Conservation (phyloP, 2,113 vertebrate species). For the Oostethus manadensis region DNA sequence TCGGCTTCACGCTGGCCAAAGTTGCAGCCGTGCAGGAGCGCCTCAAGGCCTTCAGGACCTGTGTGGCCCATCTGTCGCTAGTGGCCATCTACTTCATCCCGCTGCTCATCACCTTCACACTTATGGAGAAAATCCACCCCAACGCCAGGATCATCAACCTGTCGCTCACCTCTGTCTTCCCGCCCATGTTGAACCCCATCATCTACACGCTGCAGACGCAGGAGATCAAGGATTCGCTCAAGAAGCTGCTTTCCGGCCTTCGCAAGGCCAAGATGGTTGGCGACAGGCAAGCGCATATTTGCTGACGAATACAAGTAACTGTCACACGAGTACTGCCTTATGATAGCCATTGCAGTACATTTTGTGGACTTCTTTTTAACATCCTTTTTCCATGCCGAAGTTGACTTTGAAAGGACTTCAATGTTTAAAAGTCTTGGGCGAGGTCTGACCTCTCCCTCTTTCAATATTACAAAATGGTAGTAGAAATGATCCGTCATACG, state of each 20-base stretch:
- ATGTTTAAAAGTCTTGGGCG: no score
- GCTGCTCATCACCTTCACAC: conserved; percentile 33
- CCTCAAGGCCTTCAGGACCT: conserved; percentile 43
- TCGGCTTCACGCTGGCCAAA: conserved; percentile 37
- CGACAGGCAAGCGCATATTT: no score
- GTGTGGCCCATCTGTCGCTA: conserved; percentile 41
- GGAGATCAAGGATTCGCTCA: conserved; percentile 53
- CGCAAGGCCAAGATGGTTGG: neutral
- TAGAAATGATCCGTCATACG: no score
- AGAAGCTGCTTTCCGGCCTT: neutral
- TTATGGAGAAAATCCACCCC: conserved; percentile 34
- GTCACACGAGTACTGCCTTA: no score
- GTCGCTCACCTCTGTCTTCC: conserved; percentile 53
- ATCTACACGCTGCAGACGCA: conserved; percentile 61
- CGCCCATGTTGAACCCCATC: conserved; percentile 59
- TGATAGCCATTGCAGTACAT: no score
- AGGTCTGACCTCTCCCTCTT: no score
- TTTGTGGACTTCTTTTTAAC: no score
- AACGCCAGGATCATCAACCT: conserved; percentile 62
- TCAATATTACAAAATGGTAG: no score
- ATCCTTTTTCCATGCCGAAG: no score
- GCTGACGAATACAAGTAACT: no score
- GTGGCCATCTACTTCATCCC: conserved; percentile 49
- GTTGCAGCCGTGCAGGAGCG: conserved; percentile 32
- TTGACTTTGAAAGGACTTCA: no score